A percentile compares a stretch with the other conserved stretches of the same genome.
These are phyloP conservation scores for Scaptodrosophila lebanonensis DNA, from an alignment of 1,140 invertebrate species.

Conservation along the genomic window DNA sequence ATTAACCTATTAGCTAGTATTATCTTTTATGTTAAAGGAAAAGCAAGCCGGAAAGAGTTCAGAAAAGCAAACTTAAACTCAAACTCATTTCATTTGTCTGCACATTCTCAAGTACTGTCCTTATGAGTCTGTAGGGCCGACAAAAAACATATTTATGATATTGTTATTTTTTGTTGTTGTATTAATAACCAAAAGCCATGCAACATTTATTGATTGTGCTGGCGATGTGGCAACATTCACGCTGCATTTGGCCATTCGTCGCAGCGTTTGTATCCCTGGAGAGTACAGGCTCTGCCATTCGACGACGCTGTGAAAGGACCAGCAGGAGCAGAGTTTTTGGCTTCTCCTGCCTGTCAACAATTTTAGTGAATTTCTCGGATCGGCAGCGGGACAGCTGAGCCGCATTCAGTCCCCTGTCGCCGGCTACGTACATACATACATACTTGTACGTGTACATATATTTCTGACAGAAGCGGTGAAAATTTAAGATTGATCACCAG, in stretches of 20 bases:
- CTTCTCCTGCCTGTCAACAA: slow-evolving; percentile 51
- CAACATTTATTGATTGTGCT: slow-evolving; percentile 31
- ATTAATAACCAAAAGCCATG: no score
- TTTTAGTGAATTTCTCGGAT: no score
- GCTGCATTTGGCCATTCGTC: slow-evolving; percentile 46
- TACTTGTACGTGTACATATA: no score
- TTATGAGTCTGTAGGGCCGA: no score
- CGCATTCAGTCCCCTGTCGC: slow-evolving; percentile 59
- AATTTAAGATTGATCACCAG: slow-evolving; percentile 77
- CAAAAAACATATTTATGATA: no score
- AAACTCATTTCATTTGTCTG: no score
- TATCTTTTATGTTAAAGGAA: no score
- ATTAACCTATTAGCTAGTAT: no score
- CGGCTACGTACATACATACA: slow-evolving; percentile 61
- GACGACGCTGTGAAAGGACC: slow-evolving; percentile 32
- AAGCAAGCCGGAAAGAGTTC: no score
- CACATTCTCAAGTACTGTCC: no score
- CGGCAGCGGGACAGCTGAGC: slow-evolving; percentile 25
- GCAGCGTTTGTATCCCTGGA: slow-evolving; percentile 41
- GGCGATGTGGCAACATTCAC: slow-evolving; percentile 50
- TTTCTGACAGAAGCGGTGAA: slow-evolving; percentile 76
- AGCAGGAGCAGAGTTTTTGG: slow-evolving; percentile 35
- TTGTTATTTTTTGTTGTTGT: no score
- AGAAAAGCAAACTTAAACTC: no score
- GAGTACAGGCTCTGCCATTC: slow-evolving; percentile 40